Evolutionary conservation across 2,888 invertebrate genomes (phyloP), one percentile per base, ranked within the genome.

Genomic region (Leucoma salicis): DNA sequence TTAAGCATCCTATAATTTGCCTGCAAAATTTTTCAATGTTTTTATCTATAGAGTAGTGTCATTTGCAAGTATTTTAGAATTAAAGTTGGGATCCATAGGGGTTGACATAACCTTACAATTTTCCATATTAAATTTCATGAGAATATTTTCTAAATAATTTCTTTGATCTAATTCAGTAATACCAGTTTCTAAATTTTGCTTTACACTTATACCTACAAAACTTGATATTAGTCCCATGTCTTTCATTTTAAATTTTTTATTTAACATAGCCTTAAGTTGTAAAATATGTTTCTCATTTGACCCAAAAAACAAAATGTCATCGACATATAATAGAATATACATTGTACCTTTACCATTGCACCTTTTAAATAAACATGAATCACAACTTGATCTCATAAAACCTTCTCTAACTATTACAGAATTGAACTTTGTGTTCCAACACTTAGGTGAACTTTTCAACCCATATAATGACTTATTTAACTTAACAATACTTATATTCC

Each of bases 31-130:
- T 34, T 12, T 40, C 35, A 14, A 34, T 14, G 1, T 31, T 4
- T 24, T 40, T 29, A 40, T 40, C 21, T 8, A 1, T 28, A 33
- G 18, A n/a, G n/a, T n/a, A n/a, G n/a, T n/a, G n/a, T n/a, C n/a
- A n/a, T n/a, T n/a, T n/a, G n/a, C n/a, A n/a, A n/a, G n/a, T n/a
- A n/a, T n/a, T n/a, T n/a, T n/a, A n/a, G n/a, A n/a, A n/a, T n/a
- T n/a, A n/a, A n/a, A n/a, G n/a, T n/a, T n/a, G n/a, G n/a, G 13
- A 16, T 56, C 52, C 37, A 54, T 45, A 16, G 50, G 51, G 0
- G 48, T 50, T 5, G 2, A 32, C 11, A 53, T 47, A 2, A 14
- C 31, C 29, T 57, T 57, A 42, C 51, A 55, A 16, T 52, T 35
- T 16, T 49, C 3, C 53, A 53, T 51, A 18, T 49, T 34, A 38